Base-by-base conservation (phyloP, 2,797 vertebrate genomes). In the Acrossocheilus fasciatus region DNA sequence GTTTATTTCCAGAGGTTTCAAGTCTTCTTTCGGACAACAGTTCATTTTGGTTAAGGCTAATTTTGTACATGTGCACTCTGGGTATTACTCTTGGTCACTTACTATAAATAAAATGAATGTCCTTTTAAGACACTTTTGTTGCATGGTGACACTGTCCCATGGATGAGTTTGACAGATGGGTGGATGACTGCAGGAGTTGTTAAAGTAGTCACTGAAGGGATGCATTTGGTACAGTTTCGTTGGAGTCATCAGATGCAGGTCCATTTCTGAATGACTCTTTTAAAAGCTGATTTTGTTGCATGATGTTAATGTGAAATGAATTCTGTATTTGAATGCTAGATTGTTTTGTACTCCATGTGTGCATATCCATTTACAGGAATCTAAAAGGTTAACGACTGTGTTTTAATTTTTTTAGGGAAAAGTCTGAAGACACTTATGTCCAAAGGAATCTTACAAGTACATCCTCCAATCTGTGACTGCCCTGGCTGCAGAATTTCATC, bases 351-450 rank as follows among this genome's bases (percentile, higher is more conserved):
- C 59, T 50, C 20, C 50, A 36, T 73, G 59, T 76, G 26, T 59
- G 10, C 34, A 4, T 77, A 30, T 76, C 4, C 45, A 52, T 70
- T 34, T 36, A 50, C 47, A 41, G 15, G 7, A 80, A 79, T 68
- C 52, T 64, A 62, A 80, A 64, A 76, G 70, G 6, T 54, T 23
- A 45, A 30, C 18, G 36, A 17, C 75, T 84, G 77, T 77, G 87
- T 77, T 84, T 23, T 79, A 5, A 90, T 87, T 91, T 10, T 86
- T 88, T 82, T 92, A 99, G 98, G 98, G 91, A 99, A 99, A 96
- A 99, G 98, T 95, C 96, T 99, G 95, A 99, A 99, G 97, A 99
- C 98, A 91, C 98, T 99, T 92, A 99, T 99, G 98, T 99, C 98
- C 96, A 99, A 99, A 96, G 98, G 98, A 95, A 98, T 99, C 94